Evolutionary conservation across 2,113 vertebrate species (phyloP), one percentile per base, ranked within the genome.

Genomic region (Anthoscopus minutus): DNA sequence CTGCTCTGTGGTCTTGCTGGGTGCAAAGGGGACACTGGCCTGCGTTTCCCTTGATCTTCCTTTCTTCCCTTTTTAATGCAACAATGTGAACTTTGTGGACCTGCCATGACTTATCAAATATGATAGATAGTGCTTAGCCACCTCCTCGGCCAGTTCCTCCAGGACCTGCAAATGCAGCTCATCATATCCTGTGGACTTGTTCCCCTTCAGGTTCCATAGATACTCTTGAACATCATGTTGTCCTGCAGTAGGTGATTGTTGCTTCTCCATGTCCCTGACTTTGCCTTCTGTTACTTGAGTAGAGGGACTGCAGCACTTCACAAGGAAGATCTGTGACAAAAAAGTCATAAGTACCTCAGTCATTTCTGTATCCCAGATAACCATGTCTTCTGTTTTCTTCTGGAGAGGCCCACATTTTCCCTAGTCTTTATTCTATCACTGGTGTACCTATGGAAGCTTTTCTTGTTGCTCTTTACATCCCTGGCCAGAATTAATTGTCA

Each of bases 11-110:
- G 15, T 73, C 48, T 73, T 73, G 23, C 81, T 38, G 15, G 16
- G 10, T 73, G 9, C 11, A 22, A 28, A 45, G 22, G 27, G 21
- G 22, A 33, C 10, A 9, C 58, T 45, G 33, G 11, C 17, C 7
- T 53, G 38, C 31, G 17, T 27, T 45, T 72, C 14, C 14, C 33
- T 2, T 3, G 28, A 37, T 54, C 18, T 33, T 53, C 33, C 14
- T 54, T 72, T 79, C 27, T 64, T 53, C 8, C 18, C 8, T 35
- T 79, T 72, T 37, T 64, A 64, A 38, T 54, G 38, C 22, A 15
- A 4, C 14, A 17, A 15, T 23, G n/a, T 44, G 28, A 73, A 54
- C 40, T 47, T 73, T 3, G 16, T 0, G 0, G 9, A 22, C n/a
- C 18, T 62, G 33, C 57, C 27, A 23, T 9, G 7, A 33, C 27